A percentile compares a stretch with the other conserved stretches of the same genome.
These are phyloP conservation scores for Lithophane semibrunnea DNA, from an alignment of 2,888 invertebrate species.

Conservation along the genomic window DNA sequence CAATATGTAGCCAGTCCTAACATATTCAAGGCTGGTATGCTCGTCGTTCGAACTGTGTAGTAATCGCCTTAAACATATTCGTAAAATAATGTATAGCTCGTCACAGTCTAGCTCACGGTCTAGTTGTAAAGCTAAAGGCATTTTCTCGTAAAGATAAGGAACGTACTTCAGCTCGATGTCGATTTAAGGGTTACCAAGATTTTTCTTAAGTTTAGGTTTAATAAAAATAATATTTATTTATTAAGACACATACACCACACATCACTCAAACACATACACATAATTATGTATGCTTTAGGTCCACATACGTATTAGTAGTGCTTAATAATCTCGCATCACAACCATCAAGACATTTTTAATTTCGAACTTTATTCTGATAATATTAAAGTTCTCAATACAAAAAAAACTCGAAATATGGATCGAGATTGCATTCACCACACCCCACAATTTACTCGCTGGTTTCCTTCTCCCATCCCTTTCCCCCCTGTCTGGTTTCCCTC, in stretches of 20 bases:
- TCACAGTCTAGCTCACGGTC: neutral
- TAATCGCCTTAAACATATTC: neutral
- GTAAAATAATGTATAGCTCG: neutral
- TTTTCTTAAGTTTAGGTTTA: neutral
- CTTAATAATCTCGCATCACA: neutral
- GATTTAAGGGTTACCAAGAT: neutral
- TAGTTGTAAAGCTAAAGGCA: neutral
- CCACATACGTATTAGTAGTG: neutral
- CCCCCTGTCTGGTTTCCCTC: neutral
- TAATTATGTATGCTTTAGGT: neutral
- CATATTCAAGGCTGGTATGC: neutral
- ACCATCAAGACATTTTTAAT: neutral
- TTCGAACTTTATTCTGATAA: neutral
- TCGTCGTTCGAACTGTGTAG: constrained; percentile 4
- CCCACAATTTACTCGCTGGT: neutral
- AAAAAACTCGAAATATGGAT: too few relatives aligned
- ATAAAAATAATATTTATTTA: neutral
- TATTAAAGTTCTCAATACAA: neutral
- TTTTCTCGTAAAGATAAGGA: constrained; percentile 9
- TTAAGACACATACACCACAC: neutral
- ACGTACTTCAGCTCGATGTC: neutral
- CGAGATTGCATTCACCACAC: neutral
- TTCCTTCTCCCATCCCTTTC: neutral
- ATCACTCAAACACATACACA: neutral
- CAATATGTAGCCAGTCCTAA: neutral